Conservation (phyloP, 2,888 invertebrate genomes). For the Autographa pulchrina region DNA sequence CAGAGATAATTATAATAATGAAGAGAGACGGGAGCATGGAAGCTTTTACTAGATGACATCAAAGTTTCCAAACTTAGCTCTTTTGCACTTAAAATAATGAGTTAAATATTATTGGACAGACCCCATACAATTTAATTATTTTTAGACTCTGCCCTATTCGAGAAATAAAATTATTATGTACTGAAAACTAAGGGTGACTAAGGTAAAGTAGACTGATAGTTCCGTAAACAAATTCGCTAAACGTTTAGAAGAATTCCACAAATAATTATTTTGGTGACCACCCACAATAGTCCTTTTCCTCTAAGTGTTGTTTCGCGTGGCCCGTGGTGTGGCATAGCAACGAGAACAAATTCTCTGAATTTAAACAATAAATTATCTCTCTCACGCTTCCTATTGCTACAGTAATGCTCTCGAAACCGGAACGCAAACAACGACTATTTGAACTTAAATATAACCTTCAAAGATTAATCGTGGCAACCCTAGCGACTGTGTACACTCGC, state of each 20-base stretch:
- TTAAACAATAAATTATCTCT: constrained; percentile 5
- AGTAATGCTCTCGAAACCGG: background rate
- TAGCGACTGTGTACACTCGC: constrained; percentile 21
- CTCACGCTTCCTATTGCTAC: background rate
- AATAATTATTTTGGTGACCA: background rate
- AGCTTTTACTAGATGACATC: background rate
- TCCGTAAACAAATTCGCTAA: background rate
- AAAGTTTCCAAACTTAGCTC: background rate
- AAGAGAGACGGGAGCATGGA: background rate
- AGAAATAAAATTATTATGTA: too few relatives aligned
- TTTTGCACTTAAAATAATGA: background rate
- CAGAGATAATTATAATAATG: background rate
- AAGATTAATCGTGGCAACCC: constrained; percentile 12
- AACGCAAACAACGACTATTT: constrained; percentile 12
- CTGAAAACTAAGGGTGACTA: background rate
- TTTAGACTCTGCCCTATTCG: too few relatives aligned
- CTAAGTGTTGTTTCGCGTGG: background rate
- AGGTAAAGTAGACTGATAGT: background rate
- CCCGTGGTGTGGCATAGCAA: background rate
- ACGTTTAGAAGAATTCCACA: background rate
- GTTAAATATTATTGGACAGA: background rate
- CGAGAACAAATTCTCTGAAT: background rate
- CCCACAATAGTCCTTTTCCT: background rate
- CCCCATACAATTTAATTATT: too few relatives aligned
- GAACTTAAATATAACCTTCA: constrained; percentile 28